A percentile compares a stretch with the other conserved stretches of the same genome.
Conservation (phyloP, 2,113 vertebrate species). For the Toxotes chatareus region DNA sequence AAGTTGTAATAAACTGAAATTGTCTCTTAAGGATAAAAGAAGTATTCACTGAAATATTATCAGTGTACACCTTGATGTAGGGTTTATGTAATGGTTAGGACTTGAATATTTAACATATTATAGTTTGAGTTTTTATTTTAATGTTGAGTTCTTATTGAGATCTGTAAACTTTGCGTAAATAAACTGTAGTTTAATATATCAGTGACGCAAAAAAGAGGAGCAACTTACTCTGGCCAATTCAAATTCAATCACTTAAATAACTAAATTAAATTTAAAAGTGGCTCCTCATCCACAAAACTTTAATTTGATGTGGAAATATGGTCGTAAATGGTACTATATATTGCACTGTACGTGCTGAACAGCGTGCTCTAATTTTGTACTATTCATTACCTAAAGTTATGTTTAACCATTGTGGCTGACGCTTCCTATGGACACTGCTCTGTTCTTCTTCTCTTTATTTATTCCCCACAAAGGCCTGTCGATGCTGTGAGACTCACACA, state of each 20-base stretch:
- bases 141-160: no score
- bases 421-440: background rate
- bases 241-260: slow-evolving; percentile 17
- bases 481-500: background rate
- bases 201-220: slow-evolving; percentile 24
- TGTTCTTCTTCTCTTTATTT: slow-evolving; percentile 16
- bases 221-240: slow-evolving; percentile 29
- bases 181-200: background rate
- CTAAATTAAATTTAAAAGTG: background rate
- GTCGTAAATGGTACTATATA: background rate
- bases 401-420: background rate
- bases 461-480: slow-evolving; percentile 25
- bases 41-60: slow-evolving; percentile 11
- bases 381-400: slow-evolving; percentile 7
- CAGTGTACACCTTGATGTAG: background rate
- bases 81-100: background rate
- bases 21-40: background rate
- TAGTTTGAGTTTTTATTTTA: no score
- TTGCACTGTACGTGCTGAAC: background rate
- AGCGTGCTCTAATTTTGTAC: slow-evolving; percentile 5
- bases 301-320: slow-evolving; percentile 22
- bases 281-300: background rate
- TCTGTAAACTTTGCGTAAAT: no score
- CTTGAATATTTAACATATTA: background rate
- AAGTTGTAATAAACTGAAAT: background rate